Conservation (phyloP, 2,888 invertebrate species). For the Caenorhabditis sp. region DNA sequence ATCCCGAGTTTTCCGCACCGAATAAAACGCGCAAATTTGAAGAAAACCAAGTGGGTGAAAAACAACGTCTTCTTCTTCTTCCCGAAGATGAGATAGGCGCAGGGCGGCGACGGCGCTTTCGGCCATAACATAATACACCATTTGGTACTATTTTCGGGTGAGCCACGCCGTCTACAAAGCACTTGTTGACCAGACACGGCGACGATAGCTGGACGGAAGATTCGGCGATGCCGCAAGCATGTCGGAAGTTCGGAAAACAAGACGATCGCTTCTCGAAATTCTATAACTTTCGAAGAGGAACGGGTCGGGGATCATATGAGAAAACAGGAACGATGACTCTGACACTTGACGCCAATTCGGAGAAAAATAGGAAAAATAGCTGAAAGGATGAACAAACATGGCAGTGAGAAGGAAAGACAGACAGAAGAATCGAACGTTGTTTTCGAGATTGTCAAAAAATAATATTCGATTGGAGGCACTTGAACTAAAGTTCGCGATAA, state of each 20-base stretch:
- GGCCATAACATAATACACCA: conserved; percentile 37
- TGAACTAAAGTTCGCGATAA: background rate
- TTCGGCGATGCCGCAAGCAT: conserved; percentile 14
- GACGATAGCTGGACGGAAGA: background rate
- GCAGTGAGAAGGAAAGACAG: background rate
- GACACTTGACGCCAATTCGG: conserved; percentile 12
- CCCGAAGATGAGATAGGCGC: conserved; percentile 26
- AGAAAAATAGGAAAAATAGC: background rate
- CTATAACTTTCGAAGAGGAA: conserved; percentile 10
- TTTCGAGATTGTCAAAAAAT: background rate
- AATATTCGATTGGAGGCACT: background rate
- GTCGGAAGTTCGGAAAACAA: conserved; percentile 32
- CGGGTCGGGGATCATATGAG: conserved; percentile 10
- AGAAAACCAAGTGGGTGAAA: conserved; percentile 54
- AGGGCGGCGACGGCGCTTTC: background rate
- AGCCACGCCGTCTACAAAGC: conserved; percentile 7
- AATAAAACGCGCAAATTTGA: conserved; percentile 50
- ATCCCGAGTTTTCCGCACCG: conserved; percentile 51
- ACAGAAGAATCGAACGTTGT: conserved; percentile 9
- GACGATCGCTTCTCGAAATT: conserved; percentile 14
- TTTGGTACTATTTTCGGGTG: conserved; percentile 35
- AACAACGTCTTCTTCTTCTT: conserved; percentile 46
- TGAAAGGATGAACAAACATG: conserved; percentile 27
- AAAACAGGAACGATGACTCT: conserved; percentile 4
- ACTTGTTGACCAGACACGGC: conserved; percentile 36